These are phyloP conservation scores for Campopleginae sp. DNA, from an alignment of 2,888 invertebrate genomes.

Conservation along the genomic window DNA sequence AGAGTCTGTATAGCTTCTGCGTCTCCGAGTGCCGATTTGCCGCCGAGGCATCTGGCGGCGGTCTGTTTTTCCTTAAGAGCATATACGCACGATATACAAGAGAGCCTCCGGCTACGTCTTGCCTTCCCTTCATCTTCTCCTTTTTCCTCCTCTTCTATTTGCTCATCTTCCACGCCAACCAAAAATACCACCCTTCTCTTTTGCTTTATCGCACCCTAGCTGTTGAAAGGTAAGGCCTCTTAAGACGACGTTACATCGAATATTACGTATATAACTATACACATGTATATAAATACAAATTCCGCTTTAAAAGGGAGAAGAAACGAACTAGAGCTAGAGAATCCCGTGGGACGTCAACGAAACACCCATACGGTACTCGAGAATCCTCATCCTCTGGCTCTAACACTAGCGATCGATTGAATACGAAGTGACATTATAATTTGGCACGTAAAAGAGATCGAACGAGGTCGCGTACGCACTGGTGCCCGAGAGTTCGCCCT, in stretches of 20 bases:
- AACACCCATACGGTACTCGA: conserved; percentile 42
- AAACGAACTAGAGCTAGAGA: neutral
- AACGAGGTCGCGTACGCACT: conserved; percentile 10
- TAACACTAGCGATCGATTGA: conserved; percentile 49
- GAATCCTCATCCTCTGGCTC: neutral
- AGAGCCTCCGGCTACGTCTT: conserved; percentile 56
- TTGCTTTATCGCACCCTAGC: conserved; percentile 54
- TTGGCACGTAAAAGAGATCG: conserved; percentile 34
- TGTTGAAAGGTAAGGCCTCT: conserved; percentile 63
- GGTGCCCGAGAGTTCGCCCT: conserved; percentile 9
- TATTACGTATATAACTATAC: conserved; percentile 4
- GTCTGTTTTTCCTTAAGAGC: conserved; percentile 77
- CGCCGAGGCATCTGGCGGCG: conserved; percentile 77
- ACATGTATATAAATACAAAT: neutral
- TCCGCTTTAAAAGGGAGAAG: neutral
- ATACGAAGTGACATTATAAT: conserved; percentile 57
- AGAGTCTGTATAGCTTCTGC: conserved; percentile 47
- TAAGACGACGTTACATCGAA: conserved; percentile 45
- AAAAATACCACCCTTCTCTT: conserved; percentile 37
- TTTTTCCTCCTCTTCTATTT: conserved; percentile 4
- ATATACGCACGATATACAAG: conserved; percentile 67
- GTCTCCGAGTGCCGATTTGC: conserved; percentile 78
- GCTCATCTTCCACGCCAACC: neutral
- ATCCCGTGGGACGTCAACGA: conserved; percentile 17
- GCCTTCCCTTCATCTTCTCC: conserved; percentile 31